Conservation (phyloP, 1,140 invertebrate genomes). For the Caenorhabditis briggsae region DNA sequence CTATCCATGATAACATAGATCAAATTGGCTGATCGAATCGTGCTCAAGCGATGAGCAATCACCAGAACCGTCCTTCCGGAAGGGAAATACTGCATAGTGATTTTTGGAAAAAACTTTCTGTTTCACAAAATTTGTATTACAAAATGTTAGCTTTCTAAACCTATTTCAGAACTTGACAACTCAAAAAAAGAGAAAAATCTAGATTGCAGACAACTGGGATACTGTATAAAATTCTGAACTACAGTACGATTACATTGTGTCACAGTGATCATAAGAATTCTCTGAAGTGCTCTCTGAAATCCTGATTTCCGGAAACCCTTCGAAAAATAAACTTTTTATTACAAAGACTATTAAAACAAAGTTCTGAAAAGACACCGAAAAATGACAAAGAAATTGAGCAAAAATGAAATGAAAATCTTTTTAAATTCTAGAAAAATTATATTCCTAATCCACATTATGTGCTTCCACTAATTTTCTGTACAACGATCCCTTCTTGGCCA, state of each 20-base stretch:
- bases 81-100: too few species aligned
- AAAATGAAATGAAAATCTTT: background rate
- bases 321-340: background rate
- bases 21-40: conserved; percentile 75
- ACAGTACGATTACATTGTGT: too few species aligned
- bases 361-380: background rate
- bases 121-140: too few species aligned
- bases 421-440: background rate
- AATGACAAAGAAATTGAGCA: conserved; percentile 6
- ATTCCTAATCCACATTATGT: conserved; percentile 20
- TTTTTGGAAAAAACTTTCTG: too few species aligned
- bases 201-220: too few species aligned
- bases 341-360: background rate
- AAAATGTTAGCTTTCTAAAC: too few species aligned
- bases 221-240: too few species aligned
- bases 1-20: conserved; percentile 78
- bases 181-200: too few species aligned
- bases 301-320: too few species aligned
- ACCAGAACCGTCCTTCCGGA: conserved; percentile 79
- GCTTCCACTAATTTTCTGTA: conserved; percentile 70
- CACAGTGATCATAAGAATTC: too few species aligned
- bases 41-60: conserved; percentile 80
- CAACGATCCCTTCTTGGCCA: conserved; percentile 77
- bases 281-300: too few species aligned
- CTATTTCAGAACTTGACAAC: too few species aligned